Percentiles rank a stretch among this genome's conserved stretches.
These are phyloP conservation scores for Echeneis naucrates DNA, from an alignment of 2,797 vertebrate species.

Conservation along the genomic window DNA sequence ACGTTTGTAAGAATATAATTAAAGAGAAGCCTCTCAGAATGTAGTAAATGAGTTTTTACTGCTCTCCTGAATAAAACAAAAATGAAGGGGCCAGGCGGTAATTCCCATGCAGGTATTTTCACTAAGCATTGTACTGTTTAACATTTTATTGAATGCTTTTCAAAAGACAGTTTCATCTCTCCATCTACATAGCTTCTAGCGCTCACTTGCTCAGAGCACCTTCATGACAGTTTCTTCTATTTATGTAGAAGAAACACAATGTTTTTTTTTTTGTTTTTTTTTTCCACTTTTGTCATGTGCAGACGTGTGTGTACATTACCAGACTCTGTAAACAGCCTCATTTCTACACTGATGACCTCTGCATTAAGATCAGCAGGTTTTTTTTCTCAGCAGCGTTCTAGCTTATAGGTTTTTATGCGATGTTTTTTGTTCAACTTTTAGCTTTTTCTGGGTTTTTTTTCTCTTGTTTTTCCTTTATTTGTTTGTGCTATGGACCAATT, in stretches of 20 bases:
- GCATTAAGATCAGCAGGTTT: no score
- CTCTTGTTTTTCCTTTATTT: no score
- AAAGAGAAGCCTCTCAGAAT: constrained; percentile 34
- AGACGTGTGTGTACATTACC: no score
- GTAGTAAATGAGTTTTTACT: constrained; percentile 53
- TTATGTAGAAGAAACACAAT: neutral
- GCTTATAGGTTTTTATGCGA: no score
- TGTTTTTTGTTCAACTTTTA: no score
- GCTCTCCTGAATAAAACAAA: constrained; percentile 62
- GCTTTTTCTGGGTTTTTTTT: no score
- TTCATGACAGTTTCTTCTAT: neutral
- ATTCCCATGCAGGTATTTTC: constrained; percentile 50
- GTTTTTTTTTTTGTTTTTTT: no score
- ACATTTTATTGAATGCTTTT: constrained; percentile 23
- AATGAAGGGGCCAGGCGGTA: constrained; percentile 52
- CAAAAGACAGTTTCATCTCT: neutral
- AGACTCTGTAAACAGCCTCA: no score
- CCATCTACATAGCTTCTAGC: neutral
- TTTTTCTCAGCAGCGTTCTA: no score
- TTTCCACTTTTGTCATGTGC: no score
- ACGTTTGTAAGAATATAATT: constrained; percentile 46
- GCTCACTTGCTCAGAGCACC: neutral
- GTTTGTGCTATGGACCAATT: no score
- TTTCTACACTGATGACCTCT: no score
- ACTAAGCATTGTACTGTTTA: constrained; percentile 24